Evolutionary conservation across 2,888 invertebrate species (phyloP).

Genomic region (Ditula angustiorana): DNA sequence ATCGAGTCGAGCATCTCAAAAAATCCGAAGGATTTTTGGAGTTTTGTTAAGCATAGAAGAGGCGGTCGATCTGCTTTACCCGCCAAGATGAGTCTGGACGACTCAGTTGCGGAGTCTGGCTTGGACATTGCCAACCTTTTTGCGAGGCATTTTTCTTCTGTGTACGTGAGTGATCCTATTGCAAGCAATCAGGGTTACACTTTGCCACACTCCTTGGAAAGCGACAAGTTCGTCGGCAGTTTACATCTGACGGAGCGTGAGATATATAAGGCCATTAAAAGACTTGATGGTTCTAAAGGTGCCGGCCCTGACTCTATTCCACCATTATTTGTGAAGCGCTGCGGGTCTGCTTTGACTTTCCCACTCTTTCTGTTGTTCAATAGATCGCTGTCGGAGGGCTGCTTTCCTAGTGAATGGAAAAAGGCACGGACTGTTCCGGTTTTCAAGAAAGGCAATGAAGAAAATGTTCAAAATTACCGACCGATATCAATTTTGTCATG

Average conservation of each 20-base stretch:
- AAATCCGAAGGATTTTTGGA: neutral
- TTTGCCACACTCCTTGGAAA: neutral
- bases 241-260: neutral
- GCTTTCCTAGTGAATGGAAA: conserved; percentile 35
- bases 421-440: conserved; percentile 27
- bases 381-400: conserved; percentile 24
- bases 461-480: conserved; percentile 21
- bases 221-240: no score
- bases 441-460: conserved; percentile 25
- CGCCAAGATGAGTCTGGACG: neutral
- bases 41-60: neutral
- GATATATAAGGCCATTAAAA: neutral
- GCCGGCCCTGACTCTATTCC: conserved; percentile 31
- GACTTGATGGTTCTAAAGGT: conserved; percentile 7
- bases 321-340: conserved; percentile 22
- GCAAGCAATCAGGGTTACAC: neutral
- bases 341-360: conserved; percentile 9
- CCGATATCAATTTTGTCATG: conserved; percentile 31
- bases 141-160: neutral
- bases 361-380: conserved; percentile 36
- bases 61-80: neutral
- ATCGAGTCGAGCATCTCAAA: neutral
- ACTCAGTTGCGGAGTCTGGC: neutral
- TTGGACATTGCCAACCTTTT: neutral
- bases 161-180: neutral